Base-by-base conservation (phyloP, 2,888 invertebrate genomes). In the Gastracanthus pulcherrimus region DNA sequence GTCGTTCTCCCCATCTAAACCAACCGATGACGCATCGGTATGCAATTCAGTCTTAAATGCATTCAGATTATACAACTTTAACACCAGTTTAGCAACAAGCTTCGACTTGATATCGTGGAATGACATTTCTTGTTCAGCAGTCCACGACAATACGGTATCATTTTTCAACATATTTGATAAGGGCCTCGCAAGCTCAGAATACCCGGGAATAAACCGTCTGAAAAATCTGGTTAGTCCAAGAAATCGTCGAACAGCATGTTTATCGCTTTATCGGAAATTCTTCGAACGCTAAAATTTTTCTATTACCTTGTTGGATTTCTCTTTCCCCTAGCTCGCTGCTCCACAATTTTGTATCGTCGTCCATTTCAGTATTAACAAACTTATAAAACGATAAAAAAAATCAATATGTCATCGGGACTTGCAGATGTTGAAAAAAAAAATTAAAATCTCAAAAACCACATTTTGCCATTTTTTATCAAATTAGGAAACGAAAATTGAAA, bases 11-110 rank as follows among this genome's bases (percentile, higher is more conserved):
- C 51, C 41, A 16, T 80, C 84, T 1, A 86, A 19, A 0, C 86
- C 85, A 4, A 45, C 34, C 0, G 76, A 38, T n/a, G 77, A 82
- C 13, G 85, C 85, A 58, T 84, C 83, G 0, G 84, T 84, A 69
- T 85, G 82, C 16, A 85, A 36, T 41, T 84, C 83, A 11, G 80
- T 81, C 11, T 41, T 48, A 2, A 9, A 29, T 1, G 75, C 80
- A 7, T 75, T 38, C 0, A 64, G 23, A 60, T 75, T 70, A 38
- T 58, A 80, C 11, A 81, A 58, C 11, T 31, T 45, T 5, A 81
- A 38, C 13, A 72, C 31, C 0, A 71, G 81, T 19, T 60, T 38
- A 13, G 11, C 19, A 3, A 62, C 19, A n/a, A 81, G 26, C 6
- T n/a, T 51, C 19, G 26, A 2, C 45, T 76, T 76, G 13, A 80